Evolutionary conservation across 2,797 vertebrate species (phyloP), one percentile per base, ranked within the genome.

Genomic region (Clarias laeviceps): DNA sequence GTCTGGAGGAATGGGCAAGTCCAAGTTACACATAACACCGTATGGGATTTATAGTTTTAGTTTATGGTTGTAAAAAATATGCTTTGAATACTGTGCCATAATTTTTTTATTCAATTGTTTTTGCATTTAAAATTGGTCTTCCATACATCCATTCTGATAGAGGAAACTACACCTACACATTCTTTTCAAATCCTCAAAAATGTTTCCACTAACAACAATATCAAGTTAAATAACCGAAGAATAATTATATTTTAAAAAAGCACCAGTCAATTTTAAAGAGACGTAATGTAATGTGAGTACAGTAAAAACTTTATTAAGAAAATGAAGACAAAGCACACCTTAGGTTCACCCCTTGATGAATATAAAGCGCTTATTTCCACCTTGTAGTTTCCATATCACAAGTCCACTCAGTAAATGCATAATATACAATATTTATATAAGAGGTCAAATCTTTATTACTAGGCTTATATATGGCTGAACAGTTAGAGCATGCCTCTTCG

Each of bases 301-400:
- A 77, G 82, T 95, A 94, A 90, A 96, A 95, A 95, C 92, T 95
- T 95, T 94, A 95, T 94, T 95, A 95, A 92, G 91, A 94, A 95
- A 95, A 90, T 90, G 87, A 93, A 92, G 91, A 91, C 91, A 91
- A 94, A 95, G 93, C 93, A 93, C 90, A 94, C 91, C 89, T 91
- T 88, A 91, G 93, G 90, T 90, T 92, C 88, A 93, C 85, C 88
- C 78, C 91, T 89, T 92, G 85, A 92, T 88, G 85, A 69, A 80
- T 61, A 87, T 86, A 64, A 89, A 86, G 84, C 87, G 84, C 82
- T 84, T 80, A 84, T 72, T 84, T 82, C 81, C 84, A 84, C 86
- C 82, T 88, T 87, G 50, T 73, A 93, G 88, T 92, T 93, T 89
- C 90, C 91, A 92, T 94, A 93, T 92, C 93, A 93, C 93, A 94